Evolutionary conservation across 1,140 invertebrate genomes (phyloP), one percentile per base, ranked within the genome.

Genomic region (Calephelis nemesis): DNA sequence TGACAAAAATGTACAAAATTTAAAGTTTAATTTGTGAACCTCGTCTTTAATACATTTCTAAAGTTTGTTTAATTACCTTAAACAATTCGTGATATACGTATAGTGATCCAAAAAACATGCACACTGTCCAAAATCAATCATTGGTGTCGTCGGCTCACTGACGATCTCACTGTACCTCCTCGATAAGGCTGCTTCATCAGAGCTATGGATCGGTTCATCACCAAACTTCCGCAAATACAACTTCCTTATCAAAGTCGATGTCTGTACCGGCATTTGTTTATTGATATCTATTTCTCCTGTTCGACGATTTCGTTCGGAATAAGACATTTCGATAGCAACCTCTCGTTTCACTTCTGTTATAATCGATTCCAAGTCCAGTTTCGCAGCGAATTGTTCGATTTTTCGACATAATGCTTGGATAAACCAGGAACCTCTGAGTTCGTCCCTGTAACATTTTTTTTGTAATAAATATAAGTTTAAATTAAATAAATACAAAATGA

Each of bases 81-180:
- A 78, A 72, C 82, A 83, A 48, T 74, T 72, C 68, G 67, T 84
- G 6, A 88, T 79, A 62, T 88, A 88, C 7, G 58, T 50, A 49
- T 80, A 88, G 70, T 85, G 77, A 7, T 81, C 65, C 58, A 88
- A 67, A 60, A 78, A 87, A 62, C 86, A 88, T 0, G 71, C 71
- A 48, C 86, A 88, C 0, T 75, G 77, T 0, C 76, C 79, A 62
- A 78, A 79, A 60, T 40, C 75, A 19, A 60, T 40, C 54, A 60
- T 60, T 12, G 54, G 54, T 9, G 54, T 60, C 1, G 54, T 60
- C 5, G 54, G 54, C 30, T 60, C 54, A 39, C 54, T 60, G 11
- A 60, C 54, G 12, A 60, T 60, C 30, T 60, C 54, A 39, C 54
- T 60, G 12, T 60, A 60, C 12, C 54, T 60, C 19, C 54, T 60